A percentile compares a stretch with the other conserved stretches of the same genome.
Conservation (phyloP, 2,113 vertebrate genomes). For the Anarhynchus alexandrinus region DNA sequence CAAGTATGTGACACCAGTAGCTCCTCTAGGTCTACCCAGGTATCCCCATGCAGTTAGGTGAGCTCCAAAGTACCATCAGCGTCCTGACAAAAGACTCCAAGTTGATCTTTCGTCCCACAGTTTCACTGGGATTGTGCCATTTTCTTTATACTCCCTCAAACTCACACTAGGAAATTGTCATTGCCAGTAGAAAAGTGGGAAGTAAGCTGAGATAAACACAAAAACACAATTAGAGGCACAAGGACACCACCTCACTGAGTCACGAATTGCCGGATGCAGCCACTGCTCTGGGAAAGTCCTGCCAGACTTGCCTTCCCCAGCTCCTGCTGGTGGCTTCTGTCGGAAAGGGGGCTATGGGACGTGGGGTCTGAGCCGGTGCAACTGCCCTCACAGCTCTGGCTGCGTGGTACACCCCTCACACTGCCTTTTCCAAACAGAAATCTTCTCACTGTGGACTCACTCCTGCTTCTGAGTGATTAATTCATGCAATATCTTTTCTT, state of each 20-base stretch:
- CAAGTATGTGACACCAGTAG: accelerated
- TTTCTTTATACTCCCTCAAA: background rate
- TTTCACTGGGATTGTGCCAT: accelerated
- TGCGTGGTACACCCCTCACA: accelerated
- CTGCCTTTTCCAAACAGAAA: background rate
- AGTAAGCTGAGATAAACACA: background rate
- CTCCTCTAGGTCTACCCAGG: background rate
- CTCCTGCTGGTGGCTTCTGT: background rate
- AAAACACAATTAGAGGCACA: background rate
- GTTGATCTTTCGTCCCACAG: background rate
- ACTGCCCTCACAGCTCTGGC: background rate
- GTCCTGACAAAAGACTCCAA: background rate
- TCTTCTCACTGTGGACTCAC: background rate
- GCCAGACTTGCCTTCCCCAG: background rate
- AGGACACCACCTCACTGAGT: background rate
- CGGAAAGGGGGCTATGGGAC: background rate
- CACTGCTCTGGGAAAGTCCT: background rate
- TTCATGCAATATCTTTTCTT: background rate
- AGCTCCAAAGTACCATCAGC: background rate
- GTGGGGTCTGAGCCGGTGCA: accelerated
- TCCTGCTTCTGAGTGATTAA: background rate
- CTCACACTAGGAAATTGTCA: background rate
- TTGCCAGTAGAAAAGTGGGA: background rate
- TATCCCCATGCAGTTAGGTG: too few relatives aligned
- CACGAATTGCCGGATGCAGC: background rate